Evolutionary conservation across 2,113 vertebrate species (phyloP).

Genomic region (Leptodactylus fuscus): DNA sequence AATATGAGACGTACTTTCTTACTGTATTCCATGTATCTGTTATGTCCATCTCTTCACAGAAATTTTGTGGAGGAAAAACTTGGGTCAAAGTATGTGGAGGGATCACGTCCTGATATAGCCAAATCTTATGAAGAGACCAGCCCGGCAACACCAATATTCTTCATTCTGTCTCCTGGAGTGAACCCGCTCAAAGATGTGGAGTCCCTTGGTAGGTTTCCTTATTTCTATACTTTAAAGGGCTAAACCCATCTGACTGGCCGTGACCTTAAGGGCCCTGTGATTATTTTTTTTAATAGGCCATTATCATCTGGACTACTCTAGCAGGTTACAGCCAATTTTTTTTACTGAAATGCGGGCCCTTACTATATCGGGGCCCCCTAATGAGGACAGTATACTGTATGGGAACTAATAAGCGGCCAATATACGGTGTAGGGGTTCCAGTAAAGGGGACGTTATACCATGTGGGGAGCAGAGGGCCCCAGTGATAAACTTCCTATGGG

Average conservation of each 20-base stretch:
- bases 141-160: slow-evolving; percentile 78
- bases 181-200: slow-evolving; percentile 82
- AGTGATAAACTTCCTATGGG: too few relatives aligned
- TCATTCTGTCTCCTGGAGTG: slow-evolving; percentile 81
- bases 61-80: slow-evolving; percentile 81
- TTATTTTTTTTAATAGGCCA: too few relatives aligned
- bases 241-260: background rate
- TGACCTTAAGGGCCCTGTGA: too few relatives aligned
- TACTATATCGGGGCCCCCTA: too few relatives aligned
- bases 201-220: slow-evolving; percentile 70
- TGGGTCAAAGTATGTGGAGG: slow-evolving; percentile 75
- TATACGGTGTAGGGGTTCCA: too few relatives aligned
- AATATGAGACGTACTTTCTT: background rate
- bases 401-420: too few relatives aligned
- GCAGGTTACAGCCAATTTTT: too few relatives aligned
- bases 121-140: slow-evolving; percentile 78
- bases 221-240: background rate
- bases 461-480: too few relatives aligned
- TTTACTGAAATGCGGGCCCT: too few relatives aligned
- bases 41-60: slow-evolving; percentile 64
- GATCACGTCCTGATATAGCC: slow-evolving; percentile 73
- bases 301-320: too few relatives aligned
- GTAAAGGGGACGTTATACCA: too few relatives aligned
- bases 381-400: too few relatives aligned
- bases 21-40: background rate